Evolutionary conservation across 2,797 vertebrate species (phyloP).

Genomic region (Phalanger gymnotis): DNA sequence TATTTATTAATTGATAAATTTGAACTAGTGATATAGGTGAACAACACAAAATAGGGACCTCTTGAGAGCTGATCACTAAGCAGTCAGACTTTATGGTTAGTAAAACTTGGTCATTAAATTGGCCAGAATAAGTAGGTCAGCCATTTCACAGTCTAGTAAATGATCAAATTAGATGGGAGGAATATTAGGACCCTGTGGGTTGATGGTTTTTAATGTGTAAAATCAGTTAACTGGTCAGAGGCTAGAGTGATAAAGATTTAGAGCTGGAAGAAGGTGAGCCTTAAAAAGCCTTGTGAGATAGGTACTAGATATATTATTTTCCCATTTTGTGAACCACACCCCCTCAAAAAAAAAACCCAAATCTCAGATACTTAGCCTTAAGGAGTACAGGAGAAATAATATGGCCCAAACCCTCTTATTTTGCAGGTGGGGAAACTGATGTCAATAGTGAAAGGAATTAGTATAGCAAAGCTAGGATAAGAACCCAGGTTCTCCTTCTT

Average conservation of each 20-base stretch:
- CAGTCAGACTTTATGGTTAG: not conserved
- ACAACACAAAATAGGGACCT: not conserved
- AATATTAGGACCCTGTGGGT: constrained; percentile 18
- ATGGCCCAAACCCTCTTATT: not conserved
- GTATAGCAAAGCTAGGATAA: not conserved
- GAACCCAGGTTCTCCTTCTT: not conserved
- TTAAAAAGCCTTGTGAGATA: not conserved
- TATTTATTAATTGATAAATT: not conserved
- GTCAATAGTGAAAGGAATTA: not conserved
- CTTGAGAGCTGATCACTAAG: not conserved
- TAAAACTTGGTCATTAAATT: not conserved
- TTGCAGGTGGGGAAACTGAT: not conserved
- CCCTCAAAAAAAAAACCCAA: too few species aligned
- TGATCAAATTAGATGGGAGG: not conserved
- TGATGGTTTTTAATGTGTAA: not conserved
- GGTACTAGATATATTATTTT: not conserved
- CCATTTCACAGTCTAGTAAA: not conserved
- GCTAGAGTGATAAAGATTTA: not conserved
- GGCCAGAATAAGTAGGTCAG: not conserved
- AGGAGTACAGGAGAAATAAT: not conserved
- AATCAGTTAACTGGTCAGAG: not conserved
- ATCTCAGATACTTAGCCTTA: not conserved
- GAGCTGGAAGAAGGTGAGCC: not conserved
- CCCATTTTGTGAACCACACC: not conserved
- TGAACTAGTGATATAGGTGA: not conserved